A percentile compares a stretch with the other conserved stretches of the same genome.
phyloP scores from a whole-genome alignment of 2,888 invertebrate genomes.

The Anthrax anthrax region DNA sequence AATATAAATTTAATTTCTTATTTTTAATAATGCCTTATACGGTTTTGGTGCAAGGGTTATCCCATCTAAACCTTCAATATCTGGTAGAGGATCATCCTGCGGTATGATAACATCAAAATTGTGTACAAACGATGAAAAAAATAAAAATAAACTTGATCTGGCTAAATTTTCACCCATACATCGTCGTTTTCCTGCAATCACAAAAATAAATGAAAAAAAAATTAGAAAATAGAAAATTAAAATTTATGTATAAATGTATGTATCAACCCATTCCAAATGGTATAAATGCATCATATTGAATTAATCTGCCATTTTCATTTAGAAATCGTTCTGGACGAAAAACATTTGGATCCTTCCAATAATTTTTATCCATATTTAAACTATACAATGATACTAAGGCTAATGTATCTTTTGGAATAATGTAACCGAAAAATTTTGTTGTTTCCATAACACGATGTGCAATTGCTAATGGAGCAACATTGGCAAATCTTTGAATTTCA shows the following conservation, averaged over 20 bases:
- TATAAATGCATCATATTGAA: constrained; percentile 41
- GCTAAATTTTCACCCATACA: constrained; percentile 51
- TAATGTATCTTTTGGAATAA: constrained; percentile 39
- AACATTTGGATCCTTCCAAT: constrained; percentile 43
- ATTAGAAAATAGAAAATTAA: not conserved
- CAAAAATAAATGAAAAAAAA: not conserved
- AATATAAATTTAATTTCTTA: constrained; percentile 6
- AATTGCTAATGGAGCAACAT: constrained; percentile 32
- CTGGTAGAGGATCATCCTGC: constrained; percentile 16
- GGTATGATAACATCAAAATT: constrained; percentile 34
- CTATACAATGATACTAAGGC: constrained; percentile 41
- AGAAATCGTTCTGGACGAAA: constrained; percentile 51
- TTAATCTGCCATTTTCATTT: constrained; percentile 37
- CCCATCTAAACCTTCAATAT: constrained; percentile 23
- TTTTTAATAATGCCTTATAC: constrained; percentile 15
- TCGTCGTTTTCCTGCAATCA: constrained; percentile 28
- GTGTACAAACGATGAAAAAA: constrained; percentile 43
- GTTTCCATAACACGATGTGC: constrained; percentile 28
- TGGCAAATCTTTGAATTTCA: constrained; percentile 37
- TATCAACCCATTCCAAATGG: constrained; percentile 56
- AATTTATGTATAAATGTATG: no score
- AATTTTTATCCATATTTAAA: constrained; percentile 36
- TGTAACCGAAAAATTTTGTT: constrained; percentile 32
- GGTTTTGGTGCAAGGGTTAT: constrained; percentile 27
- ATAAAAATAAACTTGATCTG: constrained; percentile 44